Evolutionary conservation across 2,888 invertebrate species (phyloP), one percentile per base, ranked within the genome.

Genomic region (Schizotus pectinicornis): DNA sequence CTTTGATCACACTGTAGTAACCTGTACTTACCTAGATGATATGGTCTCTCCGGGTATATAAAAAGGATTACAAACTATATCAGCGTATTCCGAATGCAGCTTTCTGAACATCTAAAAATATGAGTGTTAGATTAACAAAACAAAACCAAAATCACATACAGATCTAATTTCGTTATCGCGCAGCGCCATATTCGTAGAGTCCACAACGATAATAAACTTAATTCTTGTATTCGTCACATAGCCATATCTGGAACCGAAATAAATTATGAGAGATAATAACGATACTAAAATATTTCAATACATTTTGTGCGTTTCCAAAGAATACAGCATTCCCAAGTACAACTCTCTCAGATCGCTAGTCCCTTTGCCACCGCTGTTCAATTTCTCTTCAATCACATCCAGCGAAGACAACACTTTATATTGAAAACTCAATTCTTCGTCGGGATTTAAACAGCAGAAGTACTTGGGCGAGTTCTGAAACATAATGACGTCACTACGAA

Each of bases 191-290:
- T 95, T 95, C 12, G 91, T 88, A 0, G 95, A 92, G 79, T 95
- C 95, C 1, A 96, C 90, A 32, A 97, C 92, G 56, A 98, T 88
- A 6, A 98, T 90, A 75, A 98, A 90, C 79, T 98, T 98, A 6
- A 97, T 91, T 81, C 92, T 92, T 0, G 97, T 97, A 75, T 97
- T 98, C n/a, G 97, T 97, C 6, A 96, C 94, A 80, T 96, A 98
- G 0, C 98, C 98, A 81, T 92, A 94, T 69, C 93, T 94, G 45
- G 35, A 22, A 36, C 34, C 39, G 46, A 56, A 13, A 65, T 39
- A n/a, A n/a, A n/a, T n/a, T n/a, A n/a, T 55, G 38, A 35, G 42
- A 22, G 30, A 54, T n/a, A 30, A 38, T 8, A 8, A 12, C 22
- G 7, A 14, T 14, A 58, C 51, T 55, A 71, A 74, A 74, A 74